A percentile compares a stretch with the other conserved stretches of the same genome.
Evolutionary conservation across 2,113 vertebrate species (phyloP).

Genomic region (Brachionichthys hirsutus): DNA sequence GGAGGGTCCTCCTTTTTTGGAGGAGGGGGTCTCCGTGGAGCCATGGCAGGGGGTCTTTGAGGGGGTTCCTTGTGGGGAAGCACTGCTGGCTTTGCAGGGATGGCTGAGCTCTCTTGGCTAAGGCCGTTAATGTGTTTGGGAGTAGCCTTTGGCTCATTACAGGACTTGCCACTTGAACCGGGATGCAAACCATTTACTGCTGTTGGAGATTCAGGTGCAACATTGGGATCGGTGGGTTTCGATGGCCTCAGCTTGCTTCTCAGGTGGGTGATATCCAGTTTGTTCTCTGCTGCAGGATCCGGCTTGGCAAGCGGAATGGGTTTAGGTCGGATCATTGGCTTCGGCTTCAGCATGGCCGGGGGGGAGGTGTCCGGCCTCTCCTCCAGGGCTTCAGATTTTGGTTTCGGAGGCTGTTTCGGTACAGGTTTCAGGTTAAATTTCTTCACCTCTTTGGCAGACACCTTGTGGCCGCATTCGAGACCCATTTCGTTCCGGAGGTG

Average conservation of each 20-base stretch:
- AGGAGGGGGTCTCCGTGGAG: conserved; percentile 90
- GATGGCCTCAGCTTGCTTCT: conserved; percentile 92
- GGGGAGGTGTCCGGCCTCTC: conserved; percentile 81
- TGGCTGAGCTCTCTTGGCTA: conserved; percentile 55
- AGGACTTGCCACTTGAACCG: conserved; percentile 55
- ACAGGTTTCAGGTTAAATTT: conserved; percentile 93
- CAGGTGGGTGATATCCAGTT: conserved; percentile 90
- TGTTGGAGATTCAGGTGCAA: conserved; percentile 15
- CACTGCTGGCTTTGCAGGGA: conserved; percentile 59
- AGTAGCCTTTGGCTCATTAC: conserved; percentile 70
- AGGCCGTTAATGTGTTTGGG: conserved; percentile 80
- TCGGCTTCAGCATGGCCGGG: conserved; percentile 86
- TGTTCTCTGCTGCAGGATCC: conserved; percentile 83
- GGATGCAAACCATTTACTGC: conserved; percentile 30
- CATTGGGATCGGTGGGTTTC: conserved; percentile 79
- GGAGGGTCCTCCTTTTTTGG: conserved; percentile 84
- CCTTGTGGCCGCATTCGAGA: conserved; percentile 93
- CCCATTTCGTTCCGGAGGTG: conserved; percentile 94
- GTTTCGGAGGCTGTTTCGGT: conserved; percentile 85
- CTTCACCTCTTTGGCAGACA: conserved; percentile 92
- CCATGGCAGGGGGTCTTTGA: conserved; percentile 82
- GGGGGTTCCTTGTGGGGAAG: conserved; percentile 72
- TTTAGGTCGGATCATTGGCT: conserved; percentile 89
- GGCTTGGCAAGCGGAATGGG: conserved; percentile 80
- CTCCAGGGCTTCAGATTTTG: conserved; percentile 82